Evolutionary conservation across 64 coral and sea anemone genomes (phyloP), one percentile per base, ranked within the genome.

Genomic region (Pocillopora verrucosa): DNA sequence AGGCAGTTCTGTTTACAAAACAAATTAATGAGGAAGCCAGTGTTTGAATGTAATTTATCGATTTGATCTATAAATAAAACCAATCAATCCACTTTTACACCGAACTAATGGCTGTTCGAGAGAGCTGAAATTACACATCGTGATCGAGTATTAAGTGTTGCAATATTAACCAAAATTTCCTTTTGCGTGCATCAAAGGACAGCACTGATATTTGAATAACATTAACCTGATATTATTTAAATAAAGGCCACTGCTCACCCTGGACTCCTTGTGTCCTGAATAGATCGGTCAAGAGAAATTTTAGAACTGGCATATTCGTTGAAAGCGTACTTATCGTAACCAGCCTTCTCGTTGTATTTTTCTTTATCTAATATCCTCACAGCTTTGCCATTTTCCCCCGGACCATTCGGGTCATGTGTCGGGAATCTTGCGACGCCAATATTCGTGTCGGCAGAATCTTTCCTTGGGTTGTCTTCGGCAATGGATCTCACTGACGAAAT

Each of bases 291-390:
- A 30, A 96, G 84, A 11, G 91, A 89, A 82, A 96, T 96, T 45
- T 70, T 93, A 22, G 72, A 60, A 56, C 94, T 96, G 9, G 82
- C 94, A 38, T 89, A 77, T 80, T 96, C 91, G 60, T 96, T 96
- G 74, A 96, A 96, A 82, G 94, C 91, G 51, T 93, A 92, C 73
- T 93, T 79, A 22, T 74, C 89, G 74, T 93, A 96, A 22, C 94
- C 94, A n/a, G 90, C 88, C 30, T 82, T 96, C 56, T 93, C 95
- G 36, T 88, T 74, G 19, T 77, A 51, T 74, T 94, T 93, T 88
- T 97, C 95, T 51, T 38, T 78, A 38, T 70, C 84, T 36, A 13
- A 34, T 74, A 87, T 61, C 34, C 36, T 26, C 13, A 92, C 90
- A 4, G 90, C 83, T 83, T 69, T 76, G 36, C 87, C 83, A 58